These are phyloP conservation scores for Falco cherrug DNA, from an alignment of 2,797 vertebrate genomes.

Conservation along the genomic window DNA sequence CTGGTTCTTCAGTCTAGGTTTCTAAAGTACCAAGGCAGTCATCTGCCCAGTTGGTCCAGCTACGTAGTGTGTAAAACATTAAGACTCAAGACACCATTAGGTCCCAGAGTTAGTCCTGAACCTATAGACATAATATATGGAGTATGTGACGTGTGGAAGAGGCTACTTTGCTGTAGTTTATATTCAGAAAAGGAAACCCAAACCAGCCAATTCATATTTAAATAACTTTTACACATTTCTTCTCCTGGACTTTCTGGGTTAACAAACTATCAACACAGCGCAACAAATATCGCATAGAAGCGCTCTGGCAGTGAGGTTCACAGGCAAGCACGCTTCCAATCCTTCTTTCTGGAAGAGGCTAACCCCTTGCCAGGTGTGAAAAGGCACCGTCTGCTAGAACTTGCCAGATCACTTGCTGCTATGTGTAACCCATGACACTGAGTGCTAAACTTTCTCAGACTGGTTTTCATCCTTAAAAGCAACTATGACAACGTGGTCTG, in stretches of 20 bases:
- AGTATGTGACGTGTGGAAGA: background rate
- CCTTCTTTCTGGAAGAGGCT: background rate
- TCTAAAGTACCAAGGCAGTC: background rate
- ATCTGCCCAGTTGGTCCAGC: background rate
- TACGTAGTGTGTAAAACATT: background rate
- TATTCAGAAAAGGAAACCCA: background rate
- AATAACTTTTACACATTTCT: background rate
- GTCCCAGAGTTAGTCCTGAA: background rate
- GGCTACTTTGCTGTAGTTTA: background rate
- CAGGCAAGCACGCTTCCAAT: background rate
- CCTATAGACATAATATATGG: background rate
- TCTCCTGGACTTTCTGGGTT: background rate
- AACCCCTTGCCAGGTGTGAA: background rate
- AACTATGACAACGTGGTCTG: background rate
- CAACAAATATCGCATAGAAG: background rate
- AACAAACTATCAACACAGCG: background rate
- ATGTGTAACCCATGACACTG: accelerated
- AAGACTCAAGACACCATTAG: background rate
- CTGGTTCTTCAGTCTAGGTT: background rate
- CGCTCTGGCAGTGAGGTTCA: background rate
- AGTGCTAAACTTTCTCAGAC: background rate
- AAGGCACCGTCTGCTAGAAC: background rate
- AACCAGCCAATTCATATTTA: background rate
- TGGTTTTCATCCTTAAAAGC: background rate
- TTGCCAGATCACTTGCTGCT: background rate